phyloP scores from a whole-genome alignment of 2,113 vertebrate species.

The Chloropsis cyanopogon region DNA sequence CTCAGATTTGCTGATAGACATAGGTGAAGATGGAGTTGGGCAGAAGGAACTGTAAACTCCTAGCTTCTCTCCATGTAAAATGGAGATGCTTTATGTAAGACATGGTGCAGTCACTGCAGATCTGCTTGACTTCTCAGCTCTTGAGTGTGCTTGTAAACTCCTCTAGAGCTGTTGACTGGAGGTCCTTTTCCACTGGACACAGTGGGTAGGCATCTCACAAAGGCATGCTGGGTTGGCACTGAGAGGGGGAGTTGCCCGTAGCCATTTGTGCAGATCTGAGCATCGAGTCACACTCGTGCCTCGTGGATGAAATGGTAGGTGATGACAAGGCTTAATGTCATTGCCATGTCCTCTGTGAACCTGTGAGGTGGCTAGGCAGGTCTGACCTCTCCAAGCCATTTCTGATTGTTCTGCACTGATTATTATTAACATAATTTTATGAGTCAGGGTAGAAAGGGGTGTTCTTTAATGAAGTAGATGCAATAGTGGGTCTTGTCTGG shows the following conservation, averaged over 20 bases:
- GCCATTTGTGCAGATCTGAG: background rate
- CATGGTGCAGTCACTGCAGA: background rate
- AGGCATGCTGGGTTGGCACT: background rate
- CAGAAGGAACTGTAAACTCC: background rate
- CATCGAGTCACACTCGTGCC: background rate
- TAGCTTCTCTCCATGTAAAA: background rate
- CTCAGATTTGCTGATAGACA: background rate
- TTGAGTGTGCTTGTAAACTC: background rate
- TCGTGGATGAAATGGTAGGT: background rate
- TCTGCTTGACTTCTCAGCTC: background rate
- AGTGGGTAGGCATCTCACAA: background rate
- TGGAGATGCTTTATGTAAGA: background rate
- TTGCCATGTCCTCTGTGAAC: background rate
- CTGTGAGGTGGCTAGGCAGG: background rate
- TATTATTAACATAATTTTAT: background rate
- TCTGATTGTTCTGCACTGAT: background rate
- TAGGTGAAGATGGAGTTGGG: background rate
- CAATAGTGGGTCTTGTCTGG: background rate
- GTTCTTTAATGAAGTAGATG: background rate
- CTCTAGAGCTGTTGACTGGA: background rate
- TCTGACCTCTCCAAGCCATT: background rate
- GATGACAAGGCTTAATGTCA: background rate
- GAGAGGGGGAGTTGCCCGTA: background rate
- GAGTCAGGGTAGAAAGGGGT: background rate
- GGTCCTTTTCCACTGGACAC: background rate